These are phyloP conservation scores for Phanerotoma sp. DNA, from an alignment of 2,888 invertebrate genomes.

Conservation along the genomic window DNA sequence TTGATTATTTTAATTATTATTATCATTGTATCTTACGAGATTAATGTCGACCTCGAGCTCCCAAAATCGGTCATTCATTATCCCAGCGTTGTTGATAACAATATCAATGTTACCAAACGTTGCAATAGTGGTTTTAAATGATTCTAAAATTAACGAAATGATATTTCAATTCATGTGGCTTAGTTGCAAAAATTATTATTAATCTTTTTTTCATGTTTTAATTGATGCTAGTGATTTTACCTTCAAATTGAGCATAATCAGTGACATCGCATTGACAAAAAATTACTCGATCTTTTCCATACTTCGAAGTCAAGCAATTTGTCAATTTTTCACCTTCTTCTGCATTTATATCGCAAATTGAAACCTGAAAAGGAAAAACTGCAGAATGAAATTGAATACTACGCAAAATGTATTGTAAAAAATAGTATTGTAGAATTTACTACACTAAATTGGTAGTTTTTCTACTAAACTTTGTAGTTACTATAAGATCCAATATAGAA, in stretches of 20 bases:
- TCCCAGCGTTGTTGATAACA: conserved; percentile 78
- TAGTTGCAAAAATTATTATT: neutral
- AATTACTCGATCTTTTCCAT: conserved; percentile 69
- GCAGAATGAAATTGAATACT: too few species aligned
- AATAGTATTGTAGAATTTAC: too few species aligned
- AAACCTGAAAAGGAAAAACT: too few species aligned
- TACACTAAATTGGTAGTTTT: too few species aligned
- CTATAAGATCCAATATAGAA: too few species aligned
- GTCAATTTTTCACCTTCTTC: conserved; percentile 70
- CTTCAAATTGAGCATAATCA: conserved; percentile 77
- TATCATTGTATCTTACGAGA: conserved; percentile 60
- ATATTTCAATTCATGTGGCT: too few species aligned
- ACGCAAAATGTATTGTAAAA: too few species aligned
- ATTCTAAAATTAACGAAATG: conserved; percentile 59
- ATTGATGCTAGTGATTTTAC: conserved; percentile 52
- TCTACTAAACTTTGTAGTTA: too few species aligned
- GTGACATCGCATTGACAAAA: conserved; percentile 78
- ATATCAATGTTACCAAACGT: conserved; percentile 74
- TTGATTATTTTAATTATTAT: too few species aligned
- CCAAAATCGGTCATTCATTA: conserved; percentile 77
- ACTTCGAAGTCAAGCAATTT: conserved; percentile 66
- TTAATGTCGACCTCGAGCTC: conserved; percentile 76
- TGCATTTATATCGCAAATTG: conserved; percentile 73
- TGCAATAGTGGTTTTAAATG: conserved; percentile 72
- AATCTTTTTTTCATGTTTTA: conserved; percentile 4